Evolutionary conservation across 2,113 vertebrate genomes (phyloP), one percentile per base, ranked within the genome.

Genomic region (Bucco capensis): DNA sequence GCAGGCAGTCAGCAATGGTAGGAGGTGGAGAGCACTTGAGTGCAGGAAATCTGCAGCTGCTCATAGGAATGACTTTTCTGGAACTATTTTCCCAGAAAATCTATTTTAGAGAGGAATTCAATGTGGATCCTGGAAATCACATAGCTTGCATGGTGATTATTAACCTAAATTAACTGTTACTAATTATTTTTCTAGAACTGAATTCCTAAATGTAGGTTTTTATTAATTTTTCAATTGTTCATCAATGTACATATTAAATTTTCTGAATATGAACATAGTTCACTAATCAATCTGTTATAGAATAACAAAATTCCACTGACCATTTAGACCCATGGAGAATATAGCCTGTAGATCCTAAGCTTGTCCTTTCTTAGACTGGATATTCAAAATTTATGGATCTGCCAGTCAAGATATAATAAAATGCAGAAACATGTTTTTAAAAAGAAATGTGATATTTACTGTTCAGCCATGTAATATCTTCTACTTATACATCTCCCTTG

Each of bases 391-490:
- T 90, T 90, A 94, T 92, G 46, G 49, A 25, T 84, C 88, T 94
- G 88, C 86, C 71, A 92, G 93, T 90, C 77, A 86, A 90, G 81
- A 66, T 69, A 81, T 54, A 94, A 93, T 78, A 95, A 92, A 95
- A 95, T 94, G 92, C 93, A 96, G 92, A 90, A 94, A 94, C 77
- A 86, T 82, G 77, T 81, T 95, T 96, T 90, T 94, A 93, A 95
- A 96, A 94, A 92, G 92, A 95, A 92, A 93, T 92, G 90, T 58
- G 90, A 92, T 95, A 94, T 96, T 96, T 96, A 92, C 88, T 76
- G 80, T 84, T 94, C 77, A 94, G 81, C 88, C 94, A 95, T 95
- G 94, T 92, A 95, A 93, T 96, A 93, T 94, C 92, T 88, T 72
- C 92, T 82, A 54, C 83, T 96, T 95, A 93, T 76, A 93, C 80